Conservation (phyloP, 1,140 invertebrate genomes). For the Drosophila parvula region DNA sequence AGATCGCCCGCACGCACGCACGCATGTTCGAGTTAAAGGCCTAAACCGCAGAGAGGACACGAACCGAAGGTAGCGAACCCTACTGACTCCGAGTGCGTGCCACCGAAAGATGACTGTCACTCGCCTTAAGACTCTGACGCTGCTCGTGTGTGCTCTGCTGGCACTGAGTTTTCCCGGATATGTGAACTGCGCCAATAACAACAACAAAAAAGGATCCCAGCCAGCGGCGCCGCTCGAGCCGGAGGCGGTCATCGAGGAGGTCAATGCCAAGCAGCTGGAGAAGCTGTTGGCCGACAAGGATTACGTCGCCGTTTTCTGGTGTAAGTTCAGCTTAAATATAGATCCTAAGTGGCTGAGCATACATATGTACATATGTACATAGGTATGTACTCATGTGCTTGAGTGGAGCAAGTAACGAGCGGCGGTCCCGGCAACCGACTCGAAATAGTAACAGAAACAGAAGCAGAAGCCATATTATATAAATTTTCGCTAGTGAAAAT, state of each 20-base stretch:
- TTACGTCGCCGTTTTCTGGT: conserved; percentile 97
- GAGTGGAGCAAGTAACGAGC: conserved; percentile 55
- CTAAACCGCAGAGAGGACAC: conserved; percentile 32
- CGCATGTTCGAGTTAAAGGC: conserved; percentile 76
- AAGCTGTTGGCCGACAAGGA: conserved; percentile 94
- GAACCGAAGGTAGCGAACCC: conserved; percentile 40
- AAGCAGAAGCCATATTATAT: conserved; percentile 72
- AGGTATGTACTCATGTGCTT: no score
- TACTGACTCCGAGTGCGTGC: conserved; percentile 35
- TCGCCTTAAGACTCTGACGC: conserved; percentile 80
- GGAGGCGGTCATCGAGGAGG: conserved; percentile 95
- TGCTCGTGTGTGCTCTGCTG: conserved; percentile 81
- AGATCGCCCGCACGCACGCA: conserved; percentile 37
- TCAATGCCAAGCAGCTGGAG: conserved; percentile 95
- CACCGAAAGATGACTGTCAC: conserved; percentile 81
- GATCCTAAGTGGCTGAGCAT: background rate
- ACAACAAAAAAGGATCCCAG: conserved; percentile 74
- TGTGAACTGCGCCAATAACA: conserved; percentile 78
- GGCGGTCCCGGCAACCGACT: conserved; percentile 66
- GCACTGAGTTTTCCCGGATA: conserved; percentile 83
- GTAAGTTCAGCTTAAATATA: conserved; percentile 87
- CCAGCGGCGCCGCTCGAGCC: conserved; percentile 70
- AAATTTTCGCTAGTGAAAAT: conserved; percentile 81
- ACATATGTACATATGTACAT: background rate
- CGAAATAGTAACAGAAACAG: conserved; percentile 82